Evolutionary conservation across 2,113 vertebrate species (phyloP).

Genomic region (Pseudopipra pipra): DNA sequence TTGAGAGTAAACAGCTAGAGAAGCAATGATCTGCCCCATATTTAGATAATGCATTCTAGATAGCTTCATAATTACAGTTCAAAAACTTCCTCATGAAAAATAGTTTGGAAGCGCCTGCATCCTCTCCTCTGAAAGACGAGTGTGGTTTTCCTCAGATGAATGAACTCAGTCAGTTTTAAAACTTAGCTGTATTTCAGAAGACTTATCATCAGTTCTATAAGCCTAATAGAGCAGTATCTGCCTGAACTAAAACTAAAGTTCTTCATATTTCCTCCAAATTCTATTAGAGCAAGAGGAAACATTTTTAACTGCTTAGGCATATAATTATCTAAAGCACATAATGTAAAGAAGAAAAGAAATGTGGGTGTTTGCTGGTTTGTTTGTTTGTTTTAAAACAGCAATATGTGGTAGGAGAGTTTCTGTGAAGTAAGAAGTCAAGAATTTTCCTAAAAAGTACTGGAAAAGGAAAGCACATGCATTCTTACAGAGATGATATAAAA

Average conservation of each 20-base stretch:
- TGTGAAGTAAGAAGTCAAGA: neutral
- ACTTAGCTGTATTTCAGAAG: neutral
- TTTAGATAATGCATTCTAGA: neutral
- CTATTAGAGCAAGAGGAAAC: neutral
- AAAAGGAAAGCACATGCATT: neutral
- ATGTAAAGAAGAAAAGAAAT: neutral
- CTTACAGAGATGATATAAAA: neutral
- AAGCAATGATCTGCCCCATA: neutral
- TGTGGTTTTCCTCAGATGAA: neutral
- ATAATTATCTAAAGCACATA: neutral
- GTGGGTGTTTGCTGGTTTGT: neutral
- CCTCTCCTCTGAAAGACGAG: neutral
- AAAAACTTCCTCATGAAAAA: neutral
- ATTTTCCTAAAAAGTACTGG: neutral
- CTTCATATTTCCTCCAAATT: neutral
- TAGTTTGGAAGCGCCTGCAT: neutral
- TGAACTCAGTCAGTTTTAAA: neutral
- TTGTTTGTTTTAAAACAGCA: neutral
- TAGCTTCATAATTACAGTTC: neutral
- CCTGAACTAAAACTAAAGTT: neutral
- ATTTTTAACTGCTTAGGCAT: neutral
- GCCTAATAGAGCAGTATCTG: neutral
- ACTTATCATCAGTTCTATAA: neutral
- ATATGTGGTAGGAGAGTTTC: neutral
- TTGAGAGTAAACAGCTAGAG: neutral